Conservation (phyloP, 2,888 invertebrate genomes). For the Drosophila tripunctata region DNA sequence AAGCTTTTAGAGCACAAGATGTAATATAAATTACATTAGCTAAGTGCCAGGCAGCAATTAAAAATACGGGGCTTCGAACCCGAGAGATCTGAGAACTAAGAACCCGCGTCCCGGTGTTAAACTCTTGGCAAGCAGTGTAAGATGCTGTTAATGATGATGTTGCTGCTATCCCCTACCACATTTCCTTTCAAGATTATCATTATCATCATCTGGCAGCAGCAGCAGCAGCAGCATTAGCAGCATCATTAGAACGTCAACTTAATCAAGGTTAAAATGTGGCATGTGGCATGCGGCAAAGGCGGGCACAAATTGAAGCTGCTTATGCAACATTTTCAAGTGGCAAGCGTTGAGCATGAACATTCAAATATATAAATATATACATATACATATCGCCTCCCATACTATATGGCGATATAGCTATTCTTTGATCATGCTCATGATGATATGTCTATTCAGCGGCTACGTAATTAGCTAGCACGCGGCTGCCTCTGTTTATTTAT, state of each 20-base stretch:
- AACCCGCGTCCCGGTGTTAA: conserved; percentile 7
- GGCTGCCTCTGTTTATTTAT: conserved; percentile 39
- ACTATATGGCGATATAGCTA: neutral
- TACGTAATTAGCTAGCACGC: conserved; percentile 25
- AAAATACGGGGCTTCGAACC: conserved; percentile 40
- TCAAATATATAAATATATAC: conserved; percentile 15
- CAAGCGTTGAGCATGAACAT: conserved; percentile 15
- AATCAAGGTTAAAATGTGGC: conserved; percentile 71
- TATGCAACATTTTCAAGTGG: conserved; percentile 48
- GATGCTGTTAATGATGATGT: conserved; percentile 71
- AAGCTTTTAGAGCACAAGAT: conserved; percentile 78
- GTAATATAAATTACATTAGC: conserved; percentile 79
- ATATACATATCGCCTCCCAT: neutral
- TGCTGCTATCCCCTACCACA: conserved; percentile 22
- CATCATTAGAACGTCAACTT: conserved; percentile 75
- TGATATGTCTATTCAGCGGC: conserved; percentile 31
- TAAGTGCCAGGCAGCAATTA: conserved; percentile 73
- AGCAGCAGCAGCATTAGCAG: conserved; percentile 63
- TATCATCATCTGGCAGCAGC: conserved; percentile 33
- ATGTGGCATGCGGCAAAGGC: conserved; percentile 40
- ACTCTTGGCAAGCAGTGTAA: conserved; percentile 24
- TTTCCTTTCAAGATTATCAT: conserved; percentile 25
- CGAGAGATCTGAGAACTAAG: neutral
- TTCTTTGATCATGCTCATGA: conserved; percentile 32
- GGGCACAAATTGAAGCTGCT: conserved; percentile 16